Conservation (phyloP, 2,797 vertebrate species). For the Crenichthys baileyi region DNA sequence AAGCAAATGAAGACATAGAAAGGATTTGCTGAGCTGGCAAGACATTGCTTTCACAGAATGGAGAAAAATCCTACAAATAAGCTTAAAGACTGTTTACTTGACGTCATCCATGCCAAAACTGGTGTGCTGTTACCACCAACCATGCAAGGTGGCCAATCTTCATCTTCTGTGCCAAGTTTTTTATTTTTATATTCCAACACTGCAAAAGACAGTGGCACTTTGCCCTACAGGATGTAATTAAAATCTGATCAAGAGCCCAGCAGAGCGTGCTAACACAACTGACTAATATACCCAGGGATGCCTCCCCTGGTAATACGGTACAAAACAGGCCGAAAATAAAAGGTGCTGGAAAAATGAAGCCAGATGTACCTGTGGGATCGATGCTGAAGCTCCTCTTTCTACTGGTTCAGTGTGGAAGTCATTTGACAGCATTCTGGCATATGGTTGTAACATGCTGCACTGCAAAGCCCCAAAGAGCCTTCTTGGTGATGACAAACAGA, state of each 20-base stretch:
- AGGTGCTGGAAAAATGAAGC: conserved; percentile 13
- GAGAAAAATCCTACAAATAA: background rate
- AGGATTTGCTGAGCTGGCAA: conserved; percentile 7
- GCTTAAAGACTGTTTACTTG: background rate
- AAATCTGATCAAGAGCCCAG: conserved; percentile 54
- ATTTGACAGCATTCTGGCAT: conserved; percentile 23
- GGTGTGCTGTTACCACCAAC: background rate
- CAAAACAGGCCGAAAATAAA: conserved; percentile 5
- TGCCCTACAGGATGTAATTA: conserved; percentile 60
- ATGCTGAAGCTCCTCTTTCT: conserved; percentile 20
- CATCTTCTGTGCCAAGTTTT: background rate
- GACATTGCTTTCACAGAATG: conserved; percentile 4
- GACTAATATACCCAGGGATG: conserved; percentile 49
- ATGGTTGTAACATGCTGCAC: background rate
- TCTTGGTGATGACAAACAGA: conserved; percentile 47
- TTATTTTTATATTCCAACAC: background rate
- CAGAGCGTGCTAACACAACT: conserved; percentile 50
- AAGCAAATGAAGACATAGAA: background rate
- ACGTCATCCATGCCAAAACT: background rate
- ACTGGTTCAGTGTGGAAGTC: conserved; percentile 32
- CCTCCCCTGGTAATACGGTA: conserved; percentile 1
- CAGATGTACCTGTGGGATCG: conserved; percentile 20
- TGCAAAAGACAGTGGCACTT: conserved; percentile 13
- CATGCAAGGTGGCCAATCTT: background rate
- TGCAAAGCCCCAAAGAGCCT: conserved; percentile 27